Conservation (phyloP, 2,888 invertebrate species). For the Drosophila suboccidentalis region DNA sequence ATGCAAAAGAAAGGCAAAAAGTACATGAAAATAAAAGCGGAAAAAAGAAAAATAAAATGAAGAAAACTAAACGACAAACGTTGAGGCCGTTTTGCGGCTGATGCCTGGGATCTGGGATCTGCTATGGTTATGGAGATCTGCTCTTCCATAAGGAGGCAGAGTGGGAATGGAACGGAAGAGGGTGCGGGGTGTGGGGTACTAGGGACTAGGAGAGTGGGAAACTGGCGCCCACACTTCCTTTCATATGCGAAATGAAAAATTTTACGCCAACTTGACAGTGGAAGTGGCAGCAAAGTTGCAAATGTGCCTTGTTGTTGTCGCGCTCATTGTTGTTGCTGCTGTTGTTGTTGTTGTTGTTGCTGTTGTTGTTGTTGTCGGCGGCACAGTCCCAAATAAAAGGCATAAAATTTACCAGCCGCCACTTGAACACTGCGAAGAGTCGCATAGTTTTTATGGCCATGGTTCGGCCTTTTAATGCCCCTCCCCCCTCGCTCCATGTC, state of each 20-base stretch:
- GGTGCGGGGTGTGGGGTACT: background rate
- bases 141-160: background rate
- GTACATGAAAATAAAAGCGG: slow-evolving; percentile 3
- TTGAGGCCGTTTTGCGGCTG: slow-evolving; percentile 62
- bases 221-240: slow-evolving; percentile 79
- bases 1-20: slow-evolving; percentile 56
- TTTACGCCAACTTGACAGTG: slow-evolving; percentile 80
- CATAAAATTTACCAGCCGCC: slow-evolving; percentile 66
- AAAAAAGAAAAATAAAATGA: slow-evolving; percentile 20
- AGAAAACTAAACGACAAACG: slow-evolving; percentile 67
- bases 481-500: slow-evolving; percentile 32
- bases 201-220: background rate
- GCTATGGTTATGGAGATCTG: slow-evolving; percentile 25
- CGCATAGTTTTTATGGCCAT: slow-evolving; percentile 71
- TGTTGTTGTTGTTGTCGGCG: slow-evolving; percentile 47
- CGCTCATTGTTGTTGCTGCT: slow-evolving; percentile 30
- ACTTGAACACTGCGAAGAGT: slow-evolving; percentile 59
- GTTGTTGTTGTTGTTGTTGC: slow-evolving; percentile 41
- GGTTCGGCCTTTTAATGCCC: slow-evolving; percentile 65
- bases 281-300: slow-evolving; percentile 77
- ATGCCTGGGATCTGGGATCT: slow-evolving; percentile 47
- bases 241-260: slow-evolving; percentile 80
- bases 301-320: slow-evolving; percentile 67
- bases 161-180: background rate
- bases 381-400: slow-evolving; percentile 69